A percentile compares a stretch with the other conserved stretches of the same genome.
Conservation (phyloP, 2,113 vertebrate genomes). For the Pelmatolapia mariae region DNA sequence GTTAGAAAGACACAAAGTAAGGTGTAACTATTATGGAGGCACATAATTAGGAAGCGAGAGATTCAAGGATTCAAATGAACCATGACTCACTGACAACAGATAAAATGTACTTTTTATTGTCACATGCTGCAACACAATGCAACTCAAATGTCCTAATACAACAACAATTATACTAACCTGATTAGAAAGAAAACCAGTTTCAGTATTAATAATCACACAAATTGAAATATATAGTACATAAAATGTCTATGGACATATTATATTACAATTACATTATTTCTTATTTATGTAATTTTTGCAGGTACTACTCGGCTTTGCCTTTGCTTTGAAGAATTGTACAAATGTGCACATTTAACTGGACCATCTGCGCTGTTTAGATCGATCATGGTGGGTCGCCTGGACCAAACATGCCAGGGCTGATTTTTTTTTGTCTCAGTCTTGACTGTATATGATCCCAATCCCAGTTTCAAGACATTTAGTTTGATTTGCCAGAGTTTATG, state of each 20-base stretch:
- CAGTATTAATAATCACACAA: not conserved
- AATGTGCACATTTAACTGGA: not conserved
- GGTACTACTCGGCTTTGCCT: not conserved
- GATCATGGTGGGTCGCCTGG: not conserved
- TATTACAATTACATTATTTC: not conserved
- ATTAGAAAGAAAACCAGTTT: not conserved
- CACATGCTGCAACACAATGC: not conserved
- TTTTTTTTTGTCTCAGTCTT: not conserved
- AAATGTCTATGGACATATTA: not conserved
- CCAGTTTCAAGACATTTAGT: no score
- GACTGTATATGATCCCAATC: not conserved
- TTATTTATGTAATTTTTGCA: not conserved
- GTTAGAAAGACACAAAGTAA: not conserved
- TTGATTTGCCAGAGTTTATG: not conserved
- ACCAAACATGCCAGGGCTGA: not conserved
- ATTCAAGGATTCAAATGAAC: not conserved
- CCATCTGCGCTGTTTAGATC: not conserved
- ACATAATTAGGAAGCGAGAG: not conserved
- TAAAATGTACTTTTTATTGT: not conserved
- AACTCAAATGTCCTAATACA: not conserved
- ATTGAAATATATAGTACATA: not conserved
- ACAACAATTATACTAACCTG: not conserved
- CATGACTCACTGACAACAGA: not conserved
- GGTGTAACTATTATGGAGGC: not conserved
- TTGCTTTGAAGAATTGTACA: not conserved